Conservation (phyloP, 2,888 invertebrate species). For the Heliothis peltigera region DNA sequence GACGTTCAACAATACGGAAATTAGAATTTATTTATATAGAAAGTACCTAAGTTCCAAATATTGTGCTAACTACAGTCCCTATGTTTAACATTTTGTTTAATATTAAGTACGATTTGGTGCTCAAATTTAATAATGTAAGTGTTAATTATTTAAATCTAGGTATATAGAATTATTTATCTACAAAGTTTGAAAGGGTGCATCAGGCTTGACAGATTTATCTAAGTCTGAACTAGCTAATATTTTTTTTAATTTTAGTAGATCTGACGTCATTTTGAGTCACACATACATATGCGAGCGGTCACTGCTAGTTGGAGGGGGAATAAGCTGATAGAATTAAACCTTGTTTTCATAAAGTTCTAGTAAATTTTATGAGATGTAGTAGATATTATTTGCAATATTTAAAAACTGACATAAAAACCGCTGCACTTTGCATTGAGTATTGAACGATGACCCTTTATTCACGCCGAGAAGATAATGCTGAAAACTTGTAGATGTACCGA, state of each 20-base stretch:
- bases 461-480: constrained; percentile 31
- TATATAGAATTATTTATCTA: constrained; percentile 86
- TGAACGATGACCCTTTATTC: constrained; percentile 42
- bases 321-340: constrained; percentile 3
- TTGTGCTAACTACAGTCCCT: constrained; percentile 77
- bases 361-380: constrained; percentile 9
- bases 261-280: constrained; percentile 62
- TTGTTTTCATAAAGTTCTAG: background rate
- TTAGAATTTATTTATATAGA: constrained; percentile 73
- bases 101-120: constrained; percentile 90
- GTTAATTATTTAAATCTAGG: constrained; percentile 85
- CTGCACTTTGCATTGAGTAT: constrained; percentile 33
- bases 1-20: constrained; percentile 77
- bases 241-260: constrained; percentile 65
- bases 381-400: constrained; percentile 1
- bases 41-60: constrained; percentile 76
- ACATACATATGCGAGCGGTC: constrained; percentile 44
- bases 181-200: constrained; percentile 82
- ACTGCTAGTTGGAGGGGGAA: constrained; percentile 6
- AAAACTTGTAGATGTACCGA: constrained; percentile 28
- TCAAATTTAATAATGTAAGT: constrained; percentile 88
- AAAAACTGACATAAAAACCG: constrained; percentile 9
- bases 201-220: constrained; percentile 75
- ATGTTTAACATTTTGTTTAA: constrained; percentile 87
- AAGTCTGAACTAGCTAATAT: constrained; percentile 71